Conservation (phyloP, 1,140 invertebrate genomes). For the Dysdera silvatica region DNA sequence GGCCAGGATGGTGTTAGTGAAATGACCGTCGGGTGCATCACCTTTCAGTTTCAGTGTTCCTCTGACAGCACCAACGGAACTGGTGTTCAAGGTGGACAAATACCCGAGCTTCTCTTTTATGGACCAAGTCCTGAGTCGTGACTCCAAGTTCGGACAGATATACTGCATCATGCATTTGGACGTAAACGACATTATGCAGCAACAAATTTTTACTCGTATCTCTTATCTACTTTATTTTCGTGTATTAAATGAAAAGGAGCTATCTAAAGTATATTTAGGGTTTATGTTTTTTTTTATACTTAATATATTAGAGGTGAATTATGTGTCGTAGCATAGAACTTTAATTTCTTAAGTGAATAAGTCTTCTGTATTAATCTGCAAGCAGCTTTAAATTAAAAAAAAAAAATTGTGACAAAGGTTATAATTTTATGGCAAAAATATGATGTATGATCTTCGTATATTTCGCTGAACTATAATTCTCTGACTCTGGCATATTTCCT, state of each 20-base stretch:
- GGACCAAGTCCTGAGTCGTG: conserved; percentile 36
- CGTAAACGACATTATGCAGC: conserved; percentile 10
- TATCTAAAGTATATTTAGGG: no score
- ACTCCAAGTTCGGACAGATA: conserved; percentile 3
- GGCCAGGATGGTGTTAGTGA: conserved; percentile 91
- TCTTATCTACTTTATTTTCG: conserved; percentile 15
- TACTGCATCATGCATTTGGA: neutral
- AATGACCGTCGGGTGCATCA: conserved; percentile 76
- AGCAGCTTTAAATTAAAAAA: no score
- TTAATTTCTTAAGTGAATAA: no score
- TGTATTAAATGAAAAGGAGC: conserved; percentile 13
- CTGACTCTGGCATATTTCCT: no score
- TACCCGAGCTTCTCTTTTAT: conserved; percentile 88
- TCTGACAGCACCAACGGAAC: conserved; percentile 90
- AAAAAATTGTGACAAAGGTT: no score
- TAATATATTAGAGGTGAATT: no score
- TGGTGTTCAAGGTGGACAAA: conserved; percentile 86
- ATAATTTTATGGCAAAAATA: no score
- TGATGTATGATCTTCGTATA: no score
- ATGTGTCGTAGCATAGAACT: no score
- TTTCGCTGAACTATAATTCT: no score
- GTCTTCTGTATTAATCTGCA: no score
- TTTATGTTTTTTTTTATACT: no score
- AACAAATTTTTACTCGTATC: conserved; percentile 22
- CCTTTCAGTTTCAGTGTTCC: conserved; percentile 88